phyloP scores from a whole-genome alignment of 2,113 vertebrate genomes.

The Plectropomus leopardus region DNA sequence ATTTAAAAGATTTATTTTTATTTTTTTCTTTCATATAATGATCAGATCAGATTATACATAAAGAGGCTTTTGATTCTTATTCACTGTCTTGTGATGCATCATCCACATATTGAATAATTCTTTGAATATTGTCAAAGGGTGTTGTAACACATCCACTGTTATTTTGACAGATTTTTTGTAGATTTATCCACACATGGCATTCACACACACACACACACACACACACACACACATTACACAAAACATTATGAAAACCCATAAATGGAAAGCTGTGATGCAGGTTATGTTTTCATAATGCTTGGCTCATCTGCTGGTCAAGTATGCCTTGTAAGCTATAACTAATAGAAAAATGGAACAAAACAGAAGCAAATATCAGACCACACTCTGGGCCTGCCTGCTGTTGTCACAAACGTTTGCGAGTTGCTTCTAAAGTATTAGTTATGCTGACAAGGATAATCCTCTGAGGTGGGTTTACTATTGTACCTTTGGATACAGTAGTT shows the following conservation, averaged over 20 bases:
- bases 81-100: not conserved
- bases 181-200: not conserved
- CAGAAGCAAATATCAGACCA: not conserved
- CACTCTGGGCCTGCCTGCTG: not conserved
- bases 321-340: not conserved
- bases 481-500: slow-evolving; percentile 31
- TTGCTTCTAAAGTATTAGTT: not conserved
- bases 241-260: not conserved
- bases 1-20: not conserved
- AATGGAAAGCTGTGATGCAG: not conserved
- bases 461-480: slow-evolving; percentile 12
- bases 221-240: too few species aligned
- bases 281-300: not conserved
- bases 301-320: not conserved
- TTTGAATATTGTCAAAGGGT: not conserved
- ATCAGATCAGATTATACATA: not conserved
- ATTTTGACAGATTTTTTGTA: not conserved
- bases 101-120: not conserved
- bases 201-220: not conserved
- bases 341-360: not conserved
- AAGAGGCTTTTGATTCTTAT: not conserved
- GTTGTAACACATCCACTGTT: not conserved
- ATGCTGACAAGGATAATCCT: slow-evolving; percentile 2
- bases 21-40: not conserved
- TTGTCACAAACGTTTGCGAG: not conserved